Evolutionary conservation across 2,888 invertebrate genomes (phyloP).

Genomic region (Tipula lateralis): DNA sequence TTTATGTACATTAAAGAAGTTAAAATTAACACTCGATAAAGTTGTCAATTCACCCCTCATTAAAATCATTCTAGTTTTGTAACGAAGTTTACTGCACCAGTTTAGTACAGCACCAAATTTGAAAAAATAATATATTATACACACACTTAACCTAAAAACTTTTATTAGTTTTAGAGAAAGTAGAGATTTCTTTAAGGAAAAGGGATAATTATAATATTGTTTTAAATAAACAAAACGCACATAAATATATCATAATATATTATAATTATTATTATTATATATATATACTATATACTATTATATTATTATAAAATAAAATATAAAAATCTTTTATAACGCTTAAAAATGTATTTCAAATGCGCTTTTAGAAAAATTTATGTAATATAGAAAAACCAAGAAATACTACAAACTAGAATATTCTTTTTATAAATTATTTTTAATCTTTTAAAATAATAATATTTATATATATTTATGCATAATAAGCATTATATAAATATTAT

Average conservation of each 20-base stretch:
- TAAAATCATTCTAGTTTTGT: too few species aligned
- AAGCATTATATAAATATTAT: background rate
- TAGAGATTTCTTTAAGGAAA: background rate
- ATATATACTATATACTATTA: background rate
- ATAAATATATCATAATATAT: background rate
- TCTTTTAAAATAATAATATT: background rate
- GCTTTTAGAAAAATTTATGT: constrained; percentile 28
- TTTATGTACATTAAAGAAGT: too few species aligned
- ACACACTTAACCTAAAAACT: background rate
- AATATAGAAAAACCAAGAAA: constrained; percentile 25
- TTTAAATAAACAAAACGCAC: background rate
- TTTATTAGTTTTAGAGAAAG: background rate
- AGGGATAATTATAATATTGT: background rate
- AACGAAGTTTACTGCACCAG: background rate
- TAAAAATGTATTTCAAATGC: constrained; percentile 13
- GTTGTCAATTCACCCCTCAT: too few species aligned
- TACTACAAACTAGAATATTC: background rate
- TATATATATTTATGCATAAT: background rate
- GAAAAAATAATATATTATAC: background rate
- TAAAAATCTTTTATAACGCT: constrained; percentile 13
- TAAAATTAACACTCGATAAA: too few species aligned
- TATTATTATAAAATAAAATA: background rate
- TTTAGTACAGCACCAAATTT: background rate
- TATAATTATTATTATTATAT: background rate
- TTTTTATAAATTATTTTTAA: background rate